Base-by-base conservation (phyloP, 2,113 vertebrate species). In the Loxodonta africana region DNA sequence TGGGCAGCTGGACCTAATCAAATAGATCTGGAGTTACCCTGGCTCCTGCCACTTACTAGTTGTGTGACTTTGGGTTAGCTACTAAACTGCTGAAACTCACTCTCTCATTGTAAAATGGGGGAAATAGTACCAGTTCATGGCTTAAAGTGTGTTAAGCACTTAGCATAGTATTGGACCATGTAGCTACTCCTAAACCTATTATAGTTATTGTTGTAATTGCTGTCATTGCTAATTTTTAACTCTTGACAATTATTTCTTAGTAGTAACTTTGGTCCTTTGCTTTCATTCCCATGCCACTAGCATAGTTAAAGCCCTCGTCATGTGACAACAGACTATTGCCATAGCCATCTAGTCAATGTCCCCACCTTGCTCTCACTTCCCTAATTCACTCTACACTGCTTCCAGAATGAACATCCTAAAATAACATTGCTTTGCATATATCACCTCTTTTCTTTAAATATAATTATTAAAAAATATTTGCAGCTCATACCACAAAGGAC, bases 161-260 rank as follows among this genome's bases (percentile, higher is more conserved):
- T 83, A 65, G n/a, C 77, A 33, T 23, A 9, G 81, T 37, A 26
- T 33, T 73, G 82, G 62, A 28, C 14, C 14, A 48, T 53, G 62
- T 53, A 2, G 20, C 26, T 65, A 80, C n/a, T 74, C 51, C 88
- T 69, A 60, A 78, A n/a, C 18, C 25, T 60, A 6, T 26, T 44
- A 14, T 28, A 53, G 69, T 83, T 77, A 23, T 78, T 33, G 8
- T 7, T 62, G 20, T 73, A 33, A 83, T 71, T 69, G 21, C 80
- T 51, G 18, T 67, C 67, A 18, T n/a, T 93, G 80, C n/a, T 91
- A 86, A 84, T 95, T 60, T 95, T 57, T 81, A 83, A 85, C 77
- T 51, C 89, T 60, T 69, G 88, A n/a, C 26, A 77, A 28, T 86
- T 60, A 88, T 83, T 92, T 93, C 84, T 84, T 96, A 77, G 63